These are phyloP conservation scores for Sebastolobus altivelis DNA, from an alignment of 2,797 vertebrate species.

Conservation along the genomic window DNA sequence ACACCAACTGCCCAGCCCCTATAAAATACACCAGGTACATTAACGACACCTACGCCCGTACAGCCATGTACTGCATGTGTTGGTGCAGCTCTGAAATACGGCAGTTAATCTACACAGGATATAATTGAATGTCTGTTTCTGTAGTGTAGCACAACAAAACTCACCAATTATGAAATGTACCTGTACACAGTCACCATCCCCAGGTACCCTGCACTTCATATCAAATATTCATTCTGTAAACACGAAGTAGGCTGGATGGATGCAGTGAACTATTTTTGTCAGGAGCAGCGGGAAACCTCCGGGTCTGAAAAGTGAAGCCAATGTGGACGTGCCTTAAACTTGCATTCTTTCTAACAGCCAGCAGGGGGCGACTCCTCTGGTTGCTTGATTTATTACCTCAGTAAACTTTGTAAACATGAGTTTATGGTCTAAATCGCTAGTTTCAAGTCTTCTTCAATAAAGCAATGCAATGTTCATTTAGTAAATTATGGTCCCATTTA, in stretches of 20 bases:
- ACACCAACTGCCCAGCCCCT: conserved; percentile 83
- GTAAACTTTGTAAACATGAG: too few species aligned
- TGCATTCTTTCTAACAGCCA: too few species aligned
- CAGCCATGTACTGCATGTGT: not conserved
- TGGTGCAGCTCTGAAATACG: not conserved
- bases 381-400: too few species aligned
- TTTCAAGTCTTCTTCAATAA: too few species aligned
- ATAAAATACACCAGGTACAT: conserved; percentile 80
- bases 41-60: not conserved
- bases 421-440: too few species aligned
- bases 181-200: not conserved
- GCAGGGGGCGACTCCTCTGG: too few species aligned
- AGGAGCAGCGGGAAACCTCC: not conserved
- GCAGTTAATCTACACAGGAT: too few species aligned
- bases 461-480: too few species aligned
- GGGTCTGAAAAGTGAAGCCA: too few species aligned
- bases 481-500: too few species aligned
- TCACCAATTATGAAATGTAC: not conserved
- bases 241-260: not conserved
- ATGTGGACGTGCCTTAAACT: too few species aligned
- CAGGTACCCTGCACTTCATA: not conserved
- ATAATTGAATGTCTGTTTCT: not conserved
- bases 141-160: not conserved
- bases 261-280: not conserved
- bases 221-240: conserved; percentile 9